Conservation (phyloP, 2,888 invertebrate genomes). For the Xestia ashworthii region DNA sequence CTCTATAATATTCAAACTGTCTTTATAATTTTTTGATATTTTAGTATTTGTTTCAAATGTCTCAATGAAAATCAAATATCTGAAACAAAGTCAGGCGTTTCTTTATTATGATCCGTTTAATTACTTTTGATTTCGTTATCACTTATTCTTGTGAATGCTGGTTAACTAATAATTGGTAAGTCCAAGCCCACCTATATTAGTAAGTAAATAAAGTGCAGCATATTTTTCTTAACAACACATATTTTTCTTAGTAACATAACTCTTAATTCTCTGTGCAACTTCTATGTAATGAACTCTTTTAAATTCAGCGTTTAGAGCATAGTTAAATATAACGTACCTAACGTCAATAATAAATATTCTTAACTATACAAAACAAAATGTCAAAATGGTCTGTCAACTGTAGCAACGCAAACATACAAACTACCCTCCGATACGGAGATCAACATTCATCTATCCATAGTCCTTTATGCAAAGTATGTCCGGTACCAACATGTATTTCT, state of each 20-base stretch:
- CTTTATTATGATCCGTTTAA: not conserved
- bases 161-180: no score
- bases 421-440: conserved; percentile 5
- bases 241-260: no score
- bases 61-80: not conserved
- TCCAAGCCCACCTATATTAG: no score
- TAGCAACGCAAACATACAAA: conserved; percentile 7
- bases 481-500: conserved; percentile 35
- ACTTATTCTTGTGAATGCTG: no score
- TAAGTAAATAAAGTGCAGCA: not conserved
- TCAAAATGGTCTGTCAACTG: not conserved
- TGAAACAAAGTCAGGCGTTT: not conserved
- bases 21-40: not conserved
- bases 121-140: no score
- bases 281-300: not conserved
- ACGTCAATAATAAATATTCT: not conserved
- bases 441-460: conserved; percentile 37
- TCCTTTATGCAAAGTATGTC: conserved; percentile 23
- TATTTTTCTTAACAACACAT: no score
- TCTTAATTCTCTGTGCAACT: not conserved
- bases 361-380: not conserved
- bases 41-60: not conserved
- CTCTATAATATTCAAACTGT: not conserved
- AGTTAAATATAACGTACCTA: not conserved
- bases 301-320: not conserved